Evolutionary conservation across 2,113 vertebrate species (phyloP).

Genomic region (Psilopsiagon aurifrons): DNA sequence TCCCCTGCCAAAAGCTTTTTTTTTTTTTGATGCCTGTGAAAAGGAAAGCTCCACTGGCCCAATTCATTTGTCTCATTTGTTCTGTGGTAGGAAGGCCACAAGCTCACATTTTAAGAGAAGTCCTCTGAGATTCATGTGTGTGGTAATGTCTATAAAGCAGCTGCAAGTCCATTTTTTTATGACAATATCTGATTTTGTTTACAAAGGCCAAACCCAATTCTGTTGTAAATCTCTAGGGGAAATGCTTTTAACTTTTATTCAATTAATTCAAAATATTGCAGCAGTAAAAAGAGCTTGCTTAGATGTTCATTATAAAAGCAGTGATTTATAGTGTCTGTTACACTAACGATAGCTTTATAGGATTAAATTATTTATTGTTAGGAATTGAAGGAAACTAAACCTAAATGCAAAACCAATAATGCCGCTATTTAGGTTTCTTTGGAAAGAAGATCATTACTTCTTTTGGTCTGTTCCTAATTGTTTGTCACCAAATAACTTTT

Average conservation of each 20-base stretch:
- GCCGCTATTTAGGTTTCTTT: slow-evolving; percentile 59
- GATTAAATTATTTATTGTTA: slow-evolving; percentile 75
- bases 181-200: slow-evolving; percentile 67
- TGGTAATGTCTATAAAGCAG: slow-evolving; percentile 59
- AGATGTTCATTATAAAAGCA: slow-evolving; percentile 67
- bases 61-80: background rate
- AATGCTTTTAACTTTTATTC: slow-evolving; percentile 73
- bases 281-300: slow-evolving; percentile 67
- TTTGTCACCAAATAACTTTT: background rate
- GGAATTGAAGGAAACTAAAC: slow-evolving; percentile 60
- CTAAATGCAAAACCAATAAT: slow-evolving; percentile 58
- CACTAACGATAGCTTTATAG: slow-evolving; percentile 75
- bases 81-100: background rate
- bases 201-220: slow-evolving; percentile 57
- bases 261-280: slow-evolving; percentile 66
- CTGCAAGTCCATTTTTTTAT: slow-evolving; percentile 59
- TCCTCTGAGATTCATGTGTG: slow-evolving; percentile 41
- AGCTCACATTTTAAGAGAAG: slow-evolving; percentile 35
- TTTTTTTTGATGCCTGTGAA: background rate
- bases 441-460: background rate
- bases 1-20: background rate
- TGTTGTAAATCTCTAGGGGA: slow-evolving; percentile 40
- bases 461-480: background rate
- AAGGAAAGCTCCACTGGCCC: background rate
- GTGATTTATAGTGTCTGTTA: slow-evolving; percentile 73